A percentile compares a stretch with the other conserved stretches of the same genome.
Conservation (phyloP, 2,797 vertebrate genomes). For the Schizothorax lantsangensis region DNA sequence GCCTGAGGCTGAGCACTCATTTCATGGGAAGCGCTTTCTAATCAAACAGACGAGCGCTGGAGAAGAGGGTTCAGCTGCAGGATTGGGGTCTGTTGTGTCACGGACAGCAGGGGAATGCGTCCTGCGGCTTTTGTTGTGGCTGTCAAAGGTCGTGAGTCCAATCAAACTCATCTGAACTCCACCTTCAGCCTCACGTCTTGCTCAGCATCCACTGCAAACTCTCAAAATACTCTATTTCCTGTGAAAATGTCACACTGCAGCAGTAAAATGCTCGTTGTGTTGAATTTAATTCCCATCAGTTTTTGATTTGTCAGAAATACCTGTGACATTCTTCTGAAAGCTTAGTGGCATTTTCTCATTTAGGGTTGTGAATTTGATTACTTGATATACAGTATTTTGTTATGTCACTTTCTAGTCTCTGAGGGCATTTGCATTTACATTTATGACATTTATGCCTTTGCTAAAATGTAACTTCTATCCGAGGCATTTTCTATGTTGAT, state of each 20-base stretch:
- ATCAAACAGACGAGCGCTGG: neutral
- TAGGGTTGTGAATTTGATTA: neutral
- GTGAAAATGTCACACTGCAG: neutral
- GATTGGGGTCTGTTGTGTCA: constrained; percentile 26
- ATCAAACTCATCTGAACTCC: constrained; percentile 23
- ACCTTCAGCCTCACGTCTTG: neutral
- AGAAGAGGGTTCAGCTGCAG: neutral
- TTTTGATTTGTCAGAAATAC: neutral
- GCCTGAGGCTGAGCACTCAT: neutral
- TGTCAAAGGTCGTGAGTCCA: neutral
- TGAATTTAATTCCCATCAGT: neutral
- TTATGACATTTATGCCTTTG: neutral
- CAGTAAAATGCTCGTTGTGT: neutral
- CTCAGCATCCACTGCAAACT: neutral
- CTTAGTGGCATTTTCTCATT: neutral
- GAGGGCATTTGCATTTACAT: neutral
- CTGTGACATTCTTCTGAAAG: neutral
- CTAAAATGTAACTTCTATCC: neutral
- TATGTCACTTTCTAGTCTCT: neutral
- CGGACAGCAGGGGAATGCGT: neutral
- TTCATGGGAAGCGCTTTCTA: constrained; percentile 5
- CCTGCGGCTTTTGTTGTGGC: neutral
- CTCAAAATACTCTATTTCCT: no score
- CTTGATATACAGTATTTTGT: neutral
- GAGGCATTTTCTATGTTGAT: neutral